Percentiles rank a stretch among this genome's conserved stretches.
Evolutionary conservation across 2,888 invertebrate genomes (phyloP).

Genomic region (Yponomeuta malinellus): DNA sequence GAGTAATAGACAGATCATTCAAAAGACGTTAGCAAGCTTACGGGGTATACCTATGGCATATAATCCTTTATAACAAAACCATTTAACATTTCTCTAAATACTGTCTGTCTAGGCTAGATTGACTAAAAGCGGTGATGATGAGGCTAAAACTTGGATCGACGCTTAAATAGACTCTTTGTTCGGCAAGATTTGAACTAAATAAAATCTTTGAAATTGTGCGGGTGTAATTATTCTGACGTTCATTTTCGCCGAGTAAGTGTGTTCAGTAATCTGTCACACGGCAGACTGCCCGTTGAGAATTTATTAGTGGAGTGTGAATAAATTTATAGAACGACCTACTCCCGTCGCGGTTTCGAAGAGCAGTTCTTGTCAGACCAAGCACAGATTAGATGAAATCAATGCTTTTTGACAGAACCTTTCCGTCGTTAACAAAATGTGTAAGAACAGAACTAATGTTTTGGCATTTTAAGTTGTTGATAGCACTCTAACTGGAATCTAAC

Average conservation of each 20-base stretch:
- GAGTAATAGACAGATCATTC: too few species aligned
- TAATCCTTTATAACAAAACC: too few species aligned
- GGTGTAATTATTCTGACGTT: conserved; percentile 24
- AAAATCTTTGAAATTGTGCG: not conserved
- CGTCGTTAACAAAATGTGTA: too few species aligned
- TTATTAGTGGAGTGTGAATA: conserved; percentile 62
- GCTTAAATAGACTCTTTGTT: not conserved
- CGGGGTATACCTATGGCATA: too few species aligned
- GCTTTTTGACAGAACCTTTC: not conserved
- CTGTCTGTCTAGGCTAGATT: too few species aligned
- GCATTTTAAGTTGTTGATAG: too few species aligned
- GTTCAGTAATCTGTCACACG: conserved; percentile 54
- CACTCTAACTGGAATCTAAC: too few species aligned
- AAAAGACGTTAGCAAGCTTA: too few species aligned
- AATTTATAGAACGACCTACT: conserved; percentile 35
- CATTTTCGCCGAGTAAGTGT: conserved; percentile 33
- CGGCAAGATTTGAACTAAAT: not conserved
- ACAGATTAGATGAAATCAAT: not conserved
- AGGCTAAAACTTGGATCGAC: not conserved
- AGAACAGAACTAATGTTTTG: too few species aligned
- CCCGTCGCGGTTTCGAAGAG: not conserved
- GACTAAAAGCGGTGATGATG: too few species aligned
- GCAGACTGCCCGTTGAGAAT: conserved; percentile 43
- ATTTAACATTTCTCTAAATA: too few species aligned
- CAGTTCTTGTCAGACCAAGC: not conserved